Evolutionary conservation across 2,888 invertebrate species (phyloP), one percentile per base, ranked within the genome.

Genomic region (Dicyrtomina minuta): DNA sequence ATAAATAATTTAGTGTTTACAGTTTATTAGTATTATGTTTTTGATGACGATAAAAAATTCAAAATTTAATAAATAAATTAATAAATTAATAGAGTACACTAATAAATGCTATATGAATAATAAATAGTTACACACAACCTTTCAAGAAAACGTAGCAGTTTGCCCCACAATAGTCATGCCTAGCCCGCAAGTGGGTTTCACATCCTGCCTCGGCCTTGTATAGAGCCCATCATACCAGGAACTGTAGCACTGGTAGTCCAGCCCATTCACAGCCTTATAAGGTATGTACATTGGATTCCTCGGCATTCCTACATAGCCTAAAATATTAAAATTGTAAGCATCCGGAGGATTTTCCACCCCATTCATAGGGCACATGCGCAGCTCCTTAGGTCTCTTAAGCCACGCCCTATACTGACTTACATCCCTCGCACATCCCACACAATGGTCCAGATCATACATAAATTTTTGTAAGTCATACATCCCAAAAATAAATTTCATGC

Each of bases 391-490:
- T 66, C 15, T 44, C 13, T 39, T 71, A 69, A 20, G 46, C 44
- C n/a, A 73, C 70, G 22, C 72, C 56, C 56, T 62, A 51, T 13
- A 75, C n/a, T n/a, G n/a, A n/a, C n/a, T n/a, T n/a, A n/a, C 70
- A 33, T 62, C 55, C 24, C 75, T 64, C 0, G 75, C 72, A 4
- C 73, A 73, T n/a, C 67, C 71, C 0, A 73, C 68, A 70, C 75
- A 75, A 51, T 71, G 55, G 22, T 75, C 75, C 26, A 75, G 22
- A 20, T 62, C 56, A 33, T 41, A 46, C 5, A 58, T 61, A 46
- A 73, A 72, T 43, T 71, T 68, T 39, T 61, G 56, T 53, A 75
- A 43, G 61, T 75, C 66, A 55, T 70, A 72, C 68, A 67, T 71
- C 66, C 71, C 72, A 39, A 73, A 75, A 22, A 74, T 51, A 62